A percentile compares a stretch with the other conserved stretches of the same genome.
phyloP scores from a whole-genome alignment of 2,113 vertebrate species.

The Meriones unguiculatus region DNA sequence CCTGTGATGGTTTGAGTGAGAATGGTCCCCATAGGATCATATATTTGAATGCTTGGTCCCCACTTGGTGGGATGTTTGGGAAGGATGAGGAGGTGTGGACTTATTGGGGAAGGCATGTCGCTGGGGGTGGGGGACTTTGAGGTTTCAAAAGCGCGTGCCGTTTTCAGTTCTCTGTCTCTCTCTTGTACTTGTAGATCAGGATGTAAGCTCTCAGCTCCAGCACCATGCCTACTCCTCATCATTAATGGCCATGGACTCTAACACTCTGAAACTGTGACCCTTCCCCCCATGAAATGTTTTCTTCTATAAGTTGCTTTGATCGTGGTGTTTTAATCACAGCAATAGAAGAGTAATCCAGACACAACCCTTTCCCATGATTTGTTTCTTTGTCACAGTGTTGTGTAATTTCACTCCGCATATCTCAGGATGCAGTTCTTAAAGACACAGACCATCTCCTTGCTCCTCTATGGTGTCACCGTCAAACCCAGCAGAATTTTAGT shows the following conservation, averaged over 20 bases:
- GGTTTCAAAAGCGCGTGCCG: neutral
- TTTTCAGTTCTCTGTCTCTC: neutral
- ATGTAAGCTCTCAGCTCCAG: neutral
- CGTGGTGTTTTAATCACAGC: neutral
- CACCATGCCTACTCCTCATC: neutral
- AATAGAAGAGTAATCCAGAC: neutral
- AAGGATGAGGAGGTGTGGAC: neutral
- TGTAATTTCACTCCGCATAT: neutral
- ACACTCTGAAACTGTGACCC: neutral
- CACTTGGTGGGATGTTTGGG: neutral
- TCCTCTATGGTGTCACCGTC: neutral
- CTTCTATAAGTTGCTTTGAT: neutral
- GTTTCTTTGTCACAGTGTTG: conserved; percentile 10
- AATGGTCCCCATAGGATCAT: neutral
- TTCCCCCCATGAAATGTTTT: neutral
- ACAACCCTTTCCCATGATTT: neutral
- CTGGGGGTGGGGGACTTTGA: neutral
- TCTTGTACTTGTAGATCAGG: neutral
- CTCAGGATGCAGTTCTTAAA: conserved; percentile 17
- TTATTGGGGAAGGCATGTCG: neutral
- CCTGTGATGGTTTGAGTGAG: neutral
- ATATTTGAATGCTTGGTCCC: neutral
- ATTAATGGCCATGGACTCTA: neutral
- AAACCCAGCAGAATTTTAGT: conserved; percentile 5
- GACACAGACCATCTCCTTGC: neutral